Evolutionary conservation across 2,113 vertebrate species (phyloP).

Genomic region (Lycocorax pyrrhopterus): DNA sequence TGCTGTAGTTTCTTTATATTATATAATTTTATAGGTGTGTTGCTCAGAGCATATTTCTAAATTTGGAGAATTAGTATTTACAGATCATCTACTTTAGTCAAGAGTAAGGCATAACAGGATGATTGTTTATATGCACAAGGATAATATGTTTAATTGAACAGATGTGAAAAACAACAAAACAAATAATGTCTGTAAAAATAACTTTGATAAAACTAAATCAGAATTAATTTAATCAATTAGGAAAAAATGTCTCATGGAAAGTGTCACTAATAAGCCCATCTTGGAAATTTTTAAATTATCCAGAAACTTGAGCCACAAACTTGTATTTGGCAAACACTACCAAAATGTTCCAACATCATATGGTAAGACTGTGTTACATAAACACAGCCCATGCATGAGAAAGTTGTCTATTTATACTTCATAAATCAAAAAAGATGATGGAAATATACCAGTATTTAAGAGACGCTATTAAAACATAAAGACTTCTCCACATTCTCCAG

Average conservation of each 20-base stretch:
- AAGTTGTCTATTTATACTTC: not conserved
- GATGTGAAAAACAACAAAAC: not conserved
- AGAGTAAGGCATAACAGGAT: not conserved
- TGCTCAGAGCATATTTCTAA: not conserved
- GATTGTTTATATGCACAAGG: not conserved
- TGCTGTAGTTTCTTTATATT: not conserved
- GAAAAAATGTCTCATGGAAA: not conserved
- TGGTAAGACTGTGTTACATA: not conserved
- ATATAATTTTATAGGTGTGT: not conserved
- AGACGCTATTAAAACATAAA: not conserved
- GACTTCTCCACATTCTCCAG: not conserved
- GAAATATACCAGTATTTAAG: not conserved
- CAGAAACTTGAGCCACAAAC: not conserved
- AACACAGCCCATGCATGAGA: not conserved
- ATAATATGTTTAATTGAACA: not conserved
- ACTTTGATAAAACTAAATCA: not conserved
- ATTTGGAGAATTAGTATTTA: not conserved
- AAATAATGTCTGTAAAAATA: not conserved
- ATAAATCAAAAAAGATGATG: not conserved
- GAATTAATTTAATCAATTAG: not conserved
- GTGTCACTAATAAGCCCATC: not conserved
- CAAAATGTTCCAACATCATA: not conserved
- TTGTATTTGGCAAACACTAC: not conserved
- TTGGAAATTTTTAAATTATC: not conserved
- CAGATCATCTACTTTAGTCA: not conserved